A percentile compares a stretch with the other conserved stretches of the same genome.
Evolutionary conservation across 2,797 vertebrate genomes (phyloP).

Genomic region (Lithobates pipiens): DNA sequence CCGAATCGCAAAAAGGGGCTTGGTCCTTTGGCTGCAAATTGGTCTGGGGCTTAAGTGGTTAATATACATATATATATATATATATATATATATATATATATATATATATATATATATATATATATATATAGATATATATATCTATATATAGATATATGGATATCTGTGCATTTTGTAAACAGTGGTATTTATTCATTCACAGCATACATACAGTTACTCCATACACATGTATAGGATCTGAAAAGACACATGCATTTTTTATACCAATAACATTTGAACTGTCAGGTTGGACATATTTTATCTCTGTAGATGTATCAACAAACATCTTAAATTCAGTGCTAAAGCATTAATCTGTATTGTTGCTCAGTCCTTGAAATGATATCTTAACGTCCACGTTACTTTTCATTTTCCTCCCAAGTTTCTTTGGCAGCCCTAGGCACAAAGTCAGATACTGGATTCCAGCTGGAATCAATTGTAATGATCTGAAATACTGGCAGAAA

Average conservation of each 20-base stretch:
- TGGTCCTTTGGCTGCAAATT: too few species aligned
- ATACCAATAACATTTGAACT: conserved; percentile 76
- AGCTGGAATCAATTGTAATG: conserved; percentile 71
- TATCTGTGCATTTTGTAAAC: background rate
- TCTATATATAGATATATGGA: background rate
- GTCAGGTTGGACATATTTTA: conserved; percentile 78
- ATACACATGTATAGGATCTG: background rate
- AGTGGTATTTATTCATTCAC: background rate
- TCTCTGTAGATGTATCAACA: conserved; percentile 71
- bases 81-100: too few species aligned
- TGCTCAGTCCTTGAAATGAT: conserved; percentile 78
- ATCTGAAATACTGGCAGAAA: conserved; percentile 73
- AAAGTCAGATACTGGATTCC: conserved; percentile 77
- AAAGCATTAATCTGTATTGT: conserved; percentile 77
- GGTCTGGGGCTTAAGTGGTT: too few species aligned
- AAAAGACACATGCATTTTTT: conserved; percentile 69
- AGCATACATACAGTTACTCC: background rate
- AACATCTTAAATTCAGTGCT: conserved; percentile 75
- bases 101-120: too few species aligned
- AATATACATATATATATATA: too few species aligned
- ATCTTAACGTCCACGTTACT: conserved; percentile 81
- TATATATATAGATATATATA: background rate
- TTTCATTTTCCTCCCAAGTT: conserved; percentile 78
- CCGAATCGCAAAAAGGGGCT: too few species aligned
- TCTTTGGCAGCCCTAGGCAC: conserved; percentile 77